Base-by-base conservation (phyloP, 2,888 invertebrate genomes). In the Zelleria hepariella region DNA sequence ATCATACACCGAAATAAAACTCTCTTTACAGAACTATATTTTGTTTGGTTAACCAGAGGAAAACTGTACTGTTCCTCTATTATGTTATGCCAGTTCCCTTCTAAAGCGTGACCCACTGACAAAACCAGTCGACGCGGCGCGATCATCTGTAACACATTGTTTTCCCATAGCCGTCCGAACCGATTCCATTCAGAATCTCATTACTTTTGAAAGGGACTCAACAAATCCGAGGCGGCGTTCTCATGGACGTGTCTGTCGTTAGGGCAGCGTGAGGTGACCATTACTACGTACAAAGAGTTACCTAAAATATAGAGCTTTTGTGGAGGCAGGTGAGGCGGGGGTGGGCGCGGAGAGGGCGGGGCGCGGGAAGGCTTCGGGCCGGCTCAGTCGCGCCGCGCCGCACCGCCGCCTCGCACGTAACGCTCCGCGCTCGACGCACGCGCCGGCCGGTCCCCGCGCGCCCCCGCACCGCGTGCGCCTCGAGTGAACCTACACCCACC, bases 261-360 rank as follows among this genome's bases (percentile, higher is more conserved):
- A 85, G 85, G 81, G 82, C 86, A 79, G 82, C 87, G 87, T 87
- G 88, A 88, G 88, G 85, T 87, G 87, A 88, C 87, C 88, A 88
- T 88, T 88, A 88, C 86, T 77, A 76, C 69, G 75, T 86, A 87
- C 87, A 88, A 88, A 87, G 87, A 87, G 85, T 86, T 88, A 85
- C 88, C 88, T 87, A 88, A 88, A 87, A 87, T 86, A 87, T 87
- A 87, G 86, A 87, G 86, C 86, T 87, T 86, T 86, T 86, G 86
- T 86, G 73, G 48, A 85, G 86, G 86, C 85, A 84, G 87, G 82
- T 77, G 76, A 77, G 71, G 73, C 72, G 77, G 75, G 71, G 78
- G 73, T 77, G 74, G 71, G 71, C 69, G 78, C 74, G 75, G 82
- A 69, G 80, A 80, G 82, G 86, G 80, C 83, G 87, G 85, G 84